These are phyloP conservation scores for Drosophila quinaria DNA, from an alignment of 2,888 invertebrate genomes.

Conservation along the genomic window DNA sequence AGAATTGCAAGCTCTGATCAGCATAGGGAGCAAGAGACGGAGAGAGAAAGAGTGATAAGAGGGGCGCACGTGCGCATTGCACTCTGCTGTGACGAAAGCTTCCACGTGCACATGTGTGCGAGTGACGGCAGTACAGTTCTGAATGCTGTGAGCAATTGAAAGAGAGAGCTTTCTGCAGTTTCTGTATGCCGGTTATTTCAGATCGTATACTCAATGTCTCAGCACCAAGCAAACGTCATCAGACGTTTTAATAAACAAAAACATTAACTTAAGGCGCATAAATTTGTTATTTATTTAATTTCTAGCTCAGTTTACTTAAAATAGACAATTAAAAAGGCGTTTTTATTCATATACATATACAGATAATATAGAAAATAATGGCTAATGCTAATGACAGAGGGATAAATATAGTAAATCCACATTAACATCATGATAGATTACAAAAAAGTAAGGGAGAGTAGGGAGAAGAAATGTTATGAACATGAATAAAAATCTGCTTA, in stretches of 20 bases:
- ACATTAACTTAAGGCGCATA: slow-evolving; percentile 29
- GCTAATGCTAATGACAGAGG: slow-evolving; percentile 47
- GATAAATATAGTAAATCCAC: slow-evolving; percentile 34
- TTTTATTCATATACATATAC: slow-evolving; percentile 26
- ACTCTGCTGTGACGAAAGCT: not conserved
- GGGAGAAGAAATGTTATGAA: slow-evolving; percentile 27
- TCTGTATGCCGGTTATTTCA: slow-evolving; percentile 2
- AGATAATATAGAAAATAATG: slow-evolving; percentile 33
- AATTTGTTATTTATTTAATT: slow-evolving; percentile 56
- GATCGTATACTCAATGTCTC: slow-evolving; percentile 5
- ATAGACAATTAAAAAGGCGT: slow-evolving; percentile 45
- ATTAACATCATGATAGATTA: slow-evolving; percentile 24
- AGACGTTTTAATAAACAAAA: not conserved
- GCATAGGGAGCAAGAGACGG: not conserved
- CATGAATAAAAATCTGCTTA: slow-evolving; percentile 65
- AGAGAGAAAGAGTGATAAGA: no score
- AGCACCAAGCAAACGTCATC: not conserved
- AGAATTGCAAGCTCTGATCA: slow-evolving; percentile 2
- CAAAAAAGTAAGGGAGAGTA: slow-evolving; percentile 2
- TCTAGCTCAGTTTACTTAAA: slow-evolving; percentile 53
- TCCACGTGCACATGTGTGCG: not conserved
- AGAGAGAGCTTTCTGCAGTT: not conserved
- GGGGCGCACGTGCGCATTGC: not conserved
- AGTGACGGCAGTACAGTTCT: not conserved
- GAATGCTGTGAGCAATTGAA: not conserved